These are phyloP conservation scores for Poeciliopsis retropinna DNA, from an alignment of 2,113 vertebrate genomes.

Conservation along the genomic window DNA sequence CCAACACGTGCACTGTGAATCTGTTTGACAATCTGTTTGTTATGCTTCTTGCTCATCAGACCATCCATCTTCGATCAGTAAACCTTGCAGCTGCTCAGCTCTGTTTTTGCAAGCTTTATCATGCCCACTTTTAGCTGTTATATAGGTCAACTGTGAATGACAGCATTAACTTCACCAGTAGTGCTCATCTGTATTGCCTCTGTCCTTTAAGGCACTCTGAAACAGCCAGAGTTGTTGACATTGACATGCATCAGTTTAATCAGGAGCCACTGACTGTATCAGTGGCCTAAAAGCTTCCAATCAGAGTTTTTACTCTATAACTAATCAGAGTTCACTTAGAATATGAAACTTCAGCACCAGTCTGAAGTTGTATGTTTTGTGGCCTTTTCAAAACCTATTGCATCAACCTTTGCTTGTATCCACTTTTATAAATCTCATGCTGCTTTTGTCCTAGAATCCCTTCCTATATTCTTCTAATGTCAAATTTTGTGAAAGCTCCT, in stretches of 20 bases:
- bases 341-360: no score
- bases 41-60: neutral
- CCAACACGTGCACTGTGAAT: neutral
- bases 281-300: neutral
- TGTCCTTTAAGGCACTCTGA: neutral
- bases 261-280: neutral
- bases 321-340: no score
- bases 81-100: neutral
- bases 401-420: no score
- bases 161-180: neutral
- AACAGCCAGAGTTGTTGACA: neutral
- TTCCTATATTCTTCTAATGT: no score
- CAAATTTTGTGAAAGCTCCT: no score
- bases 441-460: no score
- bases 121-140: neutral
- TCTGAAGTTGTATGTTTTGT: no score
- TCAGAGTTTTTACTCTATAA: neutral
- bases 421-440: no score
- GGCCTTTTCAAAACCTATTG: no score
- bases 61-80: constrained; percentile 1
- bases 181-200: neutral
- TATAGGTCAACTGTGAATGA: neutral
- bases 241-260: no score
- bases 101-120: neutral
- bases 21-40: constrained; percentile 3